A percentile compares a stretch with the other conserved stretches of the same genome.
Evolutionary conservation across 2,888 invertebrate genomes (phyloP).

Genomic region (Eupsilia transversa): DNA sequence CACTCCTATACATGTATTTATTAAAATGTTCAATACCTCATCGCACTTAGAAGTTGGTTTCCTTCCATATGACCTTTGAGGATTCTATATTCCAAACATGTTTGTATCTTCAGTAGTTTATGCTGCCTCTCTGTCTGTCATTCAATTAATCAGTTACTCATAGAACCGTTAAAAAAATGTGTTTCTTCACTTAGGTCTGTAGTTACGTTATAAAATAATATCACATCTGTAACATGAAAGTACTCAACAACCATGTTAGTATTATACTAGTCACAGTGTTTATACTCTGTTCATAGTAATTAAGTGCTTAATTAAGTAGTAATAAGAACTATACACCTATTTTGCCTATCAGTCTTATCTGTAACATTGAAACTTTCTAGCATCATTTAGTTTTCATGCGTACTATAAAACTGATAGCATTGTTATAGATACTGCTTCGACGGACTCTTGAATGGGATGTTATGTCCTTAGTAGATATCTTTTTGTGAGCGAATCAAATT

Average conservation of each 20-base stretch:
- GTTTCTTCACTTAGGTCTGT: background rate
- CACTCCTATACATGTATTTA: too few species aligned
- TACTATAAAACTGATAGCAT: slow-evolving; percentile 3
- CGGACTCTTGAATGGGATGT: background rate
- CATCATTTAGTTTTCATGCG: slow-evolving; percentile 15
- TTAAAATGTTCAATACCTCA: background rate
- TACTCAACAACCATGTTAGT: slow-evolving; percentile 4
- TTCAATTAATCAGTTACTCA: background rate
- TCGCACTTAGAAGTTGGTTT: too few species aligned
- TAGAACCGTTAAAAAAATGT: too few species aligned
- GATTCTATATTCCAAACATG: background rate
- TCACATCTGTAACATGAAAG: background rate
- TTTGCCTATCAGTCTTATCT: slow-evolving; percentile 8
- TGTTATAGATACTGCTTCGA: background rate
- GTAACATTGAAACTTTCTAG: slow-evolving; percentile 1
- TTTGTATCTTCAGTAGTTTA: background rate
- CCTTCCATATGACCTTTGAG: too few species aligned
- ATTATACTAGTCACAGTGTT: slow-evolving; percentile 16
- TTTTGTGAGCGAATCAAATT: background rate
- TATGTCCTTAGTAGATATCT: background rate
- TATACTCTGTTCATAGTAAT: slow-evolving; percentile 6
- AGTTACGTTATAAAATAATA: too few species aligned
- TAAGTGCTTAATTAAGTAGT: background rate
- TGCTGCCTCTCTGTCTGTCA: background rate
- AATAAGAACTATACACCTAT: background rate